Conservation (phyloP, 2,888 invertebrate species). For the Mesoligia furuncula region DNA sequence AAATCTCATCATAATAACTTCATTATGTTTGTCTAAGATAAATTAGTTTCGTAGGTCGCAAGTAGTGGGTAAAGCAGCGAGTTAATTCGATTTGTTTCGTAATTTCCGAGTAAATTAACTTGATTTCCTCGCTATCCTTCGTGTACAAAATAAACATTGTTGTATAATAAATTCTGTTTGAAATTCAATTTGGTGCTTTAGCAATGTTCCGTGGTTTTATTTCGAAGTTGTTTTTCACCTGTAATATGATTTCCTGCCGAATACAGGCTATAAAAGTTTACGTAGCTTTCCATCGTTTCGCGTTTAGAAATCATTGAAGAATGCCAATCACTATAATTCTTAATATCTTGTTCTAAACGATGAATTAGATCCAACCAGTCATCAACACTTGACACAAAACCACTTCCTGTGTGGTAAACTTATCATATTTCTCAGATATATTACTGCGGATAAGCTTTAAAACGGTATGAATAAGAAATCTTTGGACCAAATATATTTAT, state of each 20-base stretch:
- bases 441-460: conserved; percentile 8
- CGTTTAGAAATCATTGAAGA: background rate
- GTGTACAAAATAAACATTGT: conserved; percentile 41
- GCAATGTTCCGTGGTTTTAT: conserved; percentile 21
- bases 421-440: conserved; percentile 30
- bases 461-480: background rate
- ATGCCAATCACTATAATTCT: background rate
- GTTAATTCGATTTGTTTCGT: conserved; percentile 40
- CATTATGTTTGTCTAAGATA: conserved; percentile 44
- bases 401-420: conserved; percentile 31
- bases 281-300: background rate
- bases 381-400: conserved; percentile 36
- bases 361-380: conserved; percentile 13
- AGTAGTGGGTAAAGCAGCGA: conserved; percentile 32
- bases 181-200: conserved; percentile 36
- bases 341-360: background rate
- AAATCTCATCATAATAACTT: conserved; percentile 50
- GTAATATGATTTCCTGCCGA: conserved; percentile 11
- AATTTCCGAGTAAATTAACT: conserved; percentile 44
- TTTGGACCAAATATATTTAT: background rate
- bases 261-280: background rate
- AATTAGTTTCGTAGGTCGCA: conserved; percentile 43
- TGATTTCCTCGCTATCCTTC: conserved; percentile 31
- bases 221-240: background rate
- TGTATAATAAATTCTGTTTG: conserved; percentile 28